phyloP scores from a whole-genome alignment of 1,140 invertebrate species.

The Adoxophyes honmai region DNA sequence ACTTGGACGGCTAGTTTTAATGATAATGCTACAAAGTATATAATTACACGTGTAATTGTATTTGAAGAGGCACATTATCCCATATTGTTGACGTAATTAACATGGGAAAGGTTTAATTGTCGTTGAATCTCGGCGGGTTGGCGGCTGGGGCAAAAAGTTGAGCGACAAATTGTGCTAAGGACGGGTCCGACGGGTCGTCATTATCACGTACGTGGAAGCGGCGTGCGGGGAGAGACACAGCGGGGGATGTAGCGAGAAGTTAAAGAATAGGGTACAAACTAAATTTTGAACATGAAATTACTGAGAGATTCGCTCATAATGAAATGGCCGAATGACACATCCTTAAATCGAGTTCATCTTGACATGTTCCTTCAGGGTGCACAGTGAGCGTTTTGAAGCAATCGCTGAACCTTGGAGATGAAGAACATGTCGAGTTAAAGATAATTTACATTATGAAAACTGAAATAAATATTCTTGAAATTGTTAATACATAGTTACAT shows the following conservation, averaged over 20 bases:
- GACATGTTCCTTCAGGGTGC: too few relatives aligned
- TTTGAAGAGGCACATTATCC: conserved; percentile 26
- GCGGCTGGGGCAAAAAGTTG: conserved; percentile 39
- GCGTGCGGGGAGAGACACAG: conserved; percentile 27
- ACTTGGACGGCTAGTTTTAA: too few relatives aligned
- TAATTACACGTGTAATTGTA: neutral
- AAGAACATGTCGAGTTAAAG: too few relatives aligned
- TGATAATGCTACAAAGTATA: neutral
- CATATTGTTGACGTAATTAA: conserved; percentile 6
- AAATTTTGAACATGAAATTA: too few relatives aligned
- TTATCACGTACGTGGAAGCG: conserved; percentile 44
- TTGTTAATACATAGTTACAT: too few relatives aligned
- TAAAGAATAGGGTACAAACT: neutral
- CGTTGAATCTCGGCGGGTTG: conserved; percentile 42
- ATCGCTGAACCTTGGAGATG: too few relatives aligned
- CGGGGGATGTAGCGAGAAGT: conserved; percentile 6
- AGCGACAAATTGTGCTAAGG: conserved; percentile 45
- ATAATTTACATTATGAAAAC: too few relatives aligned
- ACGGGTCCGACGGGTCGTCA: conserved; percentile 27
- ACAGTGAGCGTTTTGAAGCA: too few relatives aligned
- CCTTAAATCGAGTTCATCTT: too few relatives aligned
- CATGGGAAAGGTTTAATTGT: conserved; percentile 23
- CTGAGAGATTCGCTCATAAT: too few relatives aligned
- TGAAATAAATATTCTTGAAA: too few relatives aligned
- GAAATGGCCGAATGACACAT: too few relatives aligned